Base-by-base conservation (phyloP, 2,888 invertebrate species). In the Eristalinus sepulchralis region DNA sequence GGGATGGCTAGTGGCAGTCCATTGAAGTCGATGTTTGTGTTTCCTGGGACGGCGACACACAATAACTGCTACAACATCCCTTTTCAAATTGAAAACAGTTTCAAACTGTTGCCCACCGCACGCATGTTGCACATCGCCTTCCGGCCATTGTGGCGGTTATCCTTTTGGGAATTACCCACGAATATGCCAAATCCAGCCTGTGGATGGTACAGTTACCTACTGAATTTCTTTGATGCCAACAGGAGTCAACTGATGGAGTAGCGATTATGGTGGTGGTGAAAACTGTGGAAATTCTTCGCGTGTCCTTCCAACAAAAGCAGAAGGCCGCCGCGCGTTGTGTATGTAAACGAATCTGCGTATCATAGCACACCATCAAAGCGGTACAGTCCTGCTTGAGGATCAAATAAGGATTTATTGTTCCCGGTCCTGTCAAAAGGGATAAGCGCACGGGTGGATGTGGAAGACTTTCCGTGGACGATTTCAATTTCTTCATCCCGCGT, bases 31-130 rank as follows among this genome's bases (percentile, higher is more conserved):
- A 72, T 83, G 83, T 83, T 82, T 83, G 68, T 66, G 24, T 77
- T 70, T 77, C 34, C 68, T 47, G 53, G 53, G 55, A 59, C 73
- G 34, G 24, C 60, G 63, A 77, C 53, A 85, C 53, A 85, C 27
- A 66, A 72, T 47, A 17, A 6, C 47, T 47, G n/a, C n/a, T 27
- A 66, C 34, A 47, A 78, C 68, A 82, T 70, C 73, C 73, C 63
- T 73, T n/a, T 47, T 17, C 57, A 78, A 73, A 53, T 62, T 17
- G 62, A 83, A 47, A 83, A 82, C 78, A 63, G 71, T 83, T 83
- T 79, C 78, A 86, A 83, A 79, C 86, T 86, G 86, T 86, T 86
- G 86, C 83, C 86, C 78, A 66, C 27, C 67, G 60, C 62, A 77
- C 63, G 60, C 63, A 72, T 66, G 60, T 47, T 47, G 47, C 66